Evolutionary conservation across 2,888 invertebrate genomes (phyloP), one percentile per base, ranked within the genome.

Genomic region (Neelides folsomi): DNA sequence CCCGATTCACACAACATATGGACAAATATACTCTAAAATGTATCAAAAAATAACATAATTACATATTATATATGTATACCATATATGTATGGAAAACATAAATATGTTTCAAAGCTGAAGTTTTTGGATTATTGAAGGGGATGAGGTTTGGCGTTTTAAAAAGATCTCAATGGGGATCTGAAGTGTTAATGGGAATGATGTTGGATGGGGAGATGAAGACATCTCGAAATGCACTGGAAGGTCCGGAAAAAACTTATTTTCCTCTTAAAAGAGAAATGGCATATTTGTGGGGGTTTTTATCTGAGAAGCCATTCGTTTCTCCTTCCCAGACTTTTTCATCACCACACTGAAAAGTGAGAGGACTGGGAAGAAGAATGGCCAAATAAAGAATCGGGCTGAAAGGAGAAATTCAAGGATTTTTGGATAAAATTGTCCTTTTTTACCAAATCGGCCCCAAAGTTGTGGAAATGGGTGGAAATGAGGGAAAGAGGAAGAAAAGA

Each of bases 171-270:
- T 27, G 27, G 27, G 27, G 27, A 27, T 27, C 27, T 27, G 27
- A 7, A 27, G 27, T 47, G 39, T 39, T 39, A 47, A 44, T 42
- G 44, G 38, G 52, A 39, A 19, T 44, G 42, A 43, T 48, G 48
- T 37, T 45, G 45, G 34, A 27, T 39, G 36, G 40, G 37, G 41
- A 19, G 19, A 27, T 27, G 7, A 27, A 27, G 27, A 27, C 4
- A n/a, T 8, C 4, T 12, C 13, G 8, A n/a, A 5, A 8, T 39
- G 38, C 18, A 20, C 15, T 38, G 45, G 40, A 51, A 51, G 48
- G 38, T 44, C 43, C 13, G 39, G 51, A 49, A 51, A 54, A 54
- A 54, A 54, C 45, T 51, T 54, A 54, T 54, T 54, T 51, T 45
- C 38, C 35, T 41, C 46, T 46, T 49, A 49, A 49, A 51, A 51